Conservation (phyloP, 1,140 invertebrate genomes). For the Pollicipes pollicipes region DNA sequence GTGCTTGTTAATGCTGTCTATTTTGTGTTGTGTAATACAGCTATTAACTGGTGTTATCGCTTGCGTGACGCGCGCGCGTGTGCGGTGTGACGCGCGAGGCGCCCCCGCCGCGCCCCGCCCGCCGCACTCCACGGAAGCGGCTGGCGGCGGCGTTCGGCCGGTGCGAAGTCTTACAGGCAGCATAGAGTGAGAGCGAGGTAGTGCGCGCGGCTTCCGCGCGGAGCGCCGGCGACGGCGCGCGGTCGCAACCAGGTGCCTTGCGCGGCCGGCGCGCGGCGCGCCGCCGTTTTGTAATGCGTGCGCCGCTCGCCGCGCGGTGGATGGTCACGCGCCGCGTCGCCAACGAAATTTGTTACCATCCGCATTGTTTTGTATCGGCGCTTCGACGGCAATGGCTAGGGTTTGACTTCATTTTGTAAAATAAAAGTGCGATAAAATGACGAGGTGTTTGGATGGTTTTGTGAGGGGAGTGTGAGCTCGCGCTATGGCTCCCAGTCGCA, state of each 20-base stretch:
- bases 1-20: neutral
- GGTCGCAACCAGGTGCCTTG: neutral
- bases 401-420: slow-evolving; percentile 1
- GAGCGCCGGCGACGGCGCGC: too few relatives aligned
- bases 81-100: neutral
- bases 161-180: too few relatives aligned
- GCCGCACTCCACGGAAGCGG: too few relatives aligned
- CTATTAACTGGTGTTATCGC: neutral
- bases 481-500: too few relatives aligned
- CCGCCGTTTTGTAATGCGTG: neutral
- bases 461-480: too few relatives aligned
- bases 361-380: neutral
- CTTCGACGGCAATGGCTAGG: neutral
- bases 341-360: too few relatives aligned
- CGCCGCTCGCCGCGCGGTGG: neutral
- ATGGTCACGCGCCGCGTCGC: too few relatives aligned
- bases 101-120: too few relatives aligned
- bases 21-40: neutral
- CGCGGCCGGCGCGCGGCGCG: too few relatives aligned
- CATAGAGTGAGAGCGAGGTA: neutral
- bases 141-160: too few relatives aligned
- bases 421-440: neutral
- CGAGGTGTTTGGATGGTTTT: too few relatives aligned
- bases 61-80: neutral
- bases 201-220: too few relatives aligned